These are phyloP conservation scores for Varanus salvator DNA, from an alignment of 2,113 vertebrate species.

Conservation along the genomic window DNA sequence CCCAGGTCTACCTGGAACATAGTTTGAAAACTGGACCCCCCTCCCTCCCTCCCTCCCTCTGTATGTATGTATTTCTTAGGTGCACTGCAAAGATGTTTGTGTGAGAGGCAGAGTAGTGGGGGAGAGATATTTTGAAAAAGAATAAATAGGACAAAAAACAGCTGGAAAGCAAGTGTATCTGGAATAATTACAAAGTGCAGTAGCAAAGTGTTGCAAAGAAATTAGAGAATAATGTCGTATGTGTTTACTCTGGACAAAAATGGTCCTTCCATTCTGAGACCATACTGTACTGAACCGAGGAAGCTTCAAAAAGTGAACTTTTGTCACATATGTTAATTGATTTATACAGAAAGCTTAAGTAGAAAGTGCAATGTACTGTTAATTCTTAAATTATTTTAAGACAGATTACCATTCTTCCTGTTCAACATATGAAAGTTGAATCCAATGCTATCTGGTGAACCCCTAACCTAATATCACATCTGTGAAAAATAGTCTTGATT, in stretches of 20 bases:
- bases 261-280: not conserved
- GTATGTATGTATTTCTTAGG: not conserved
- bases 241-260: not conserved
- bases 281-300: not conserved
- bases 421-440: not conserved
- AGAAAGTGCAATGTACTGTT: not conserved
- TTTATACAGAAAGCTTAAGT: not conserved
- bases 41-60: no score
- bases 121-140: no score
- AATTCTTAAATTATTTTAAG: not conserved
- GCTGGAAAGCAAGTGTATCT: not conserved
- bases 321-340: not conserved
- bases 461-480: not conserved
- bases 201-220: not conserved
- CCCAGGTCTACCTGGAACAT: not conserved
- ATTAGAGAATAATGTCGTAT: not conserved
- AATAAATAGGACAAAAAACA: not conserved
- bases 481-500: not conserved
- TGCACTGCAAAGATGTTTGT: not conserved
- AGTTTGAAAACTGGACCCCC: not conserved
- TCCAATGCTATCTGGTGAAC: not conserved
- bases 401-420: not conserved
- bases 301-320: not conserved
- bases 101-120: no score
- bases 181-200: not conserved